Percentiles rank a stretch among this genome's conserved stretches.
phyloP scores from a whole-genome alignment of 2,113 vertebrate species.

The Galeopterus variegatus region DNA sequence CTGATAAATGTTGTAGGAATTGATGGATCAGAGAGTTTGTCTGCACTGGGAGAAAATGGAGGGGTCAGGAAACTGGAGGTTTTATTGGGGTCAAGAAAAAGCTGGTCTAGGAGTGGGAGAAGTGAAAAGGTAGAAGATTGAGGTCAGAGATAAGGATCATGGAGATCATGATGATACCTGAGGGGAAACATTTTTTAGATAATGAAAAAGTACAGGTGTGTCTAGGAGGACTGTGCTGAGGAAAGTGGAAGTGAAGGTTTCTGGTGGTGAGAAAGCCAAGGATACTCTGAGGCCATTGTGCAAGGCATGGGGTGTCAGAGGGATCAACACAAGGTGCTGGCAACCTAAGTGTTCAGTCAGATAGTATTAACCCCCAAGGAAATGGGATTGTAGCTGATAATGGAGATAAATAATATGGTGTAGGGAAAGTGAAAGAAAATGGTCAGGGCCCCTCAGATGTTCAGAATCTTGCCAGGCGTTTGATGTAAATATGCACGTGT shows the following conservation, averaged over 20 bases:
- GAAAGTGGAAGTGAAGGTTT: neutral
- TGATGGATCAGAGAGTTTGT: neutral
- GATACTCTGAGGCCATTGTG: neutral
- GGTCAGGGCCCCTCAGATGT: no score
- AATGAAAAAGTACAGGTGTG: neutral
- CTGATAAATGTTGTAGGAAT: neutral
- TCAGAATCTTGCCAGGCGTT: no score
- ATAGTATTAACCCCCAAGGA: neutral
- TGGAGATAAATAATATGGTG: neutral
- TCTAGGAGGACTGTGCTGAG: neutral
- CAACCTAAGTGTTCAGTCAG: no score
- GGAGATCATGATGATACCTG: neutral
- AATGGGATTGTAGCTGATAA: neutral
- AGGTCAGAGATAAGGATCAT: neutral
- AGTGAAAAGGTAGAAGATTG: neutral
- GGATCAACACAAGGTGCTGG: neutral
- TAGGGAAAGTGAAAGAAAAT: no score
- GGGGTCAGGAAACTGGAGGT: neutral
- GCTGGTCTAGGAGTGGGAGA: neutral
- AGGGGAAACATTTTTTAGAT: neutral
- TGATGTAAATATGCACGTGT: no score
- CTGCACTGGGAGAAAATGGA: neutral
- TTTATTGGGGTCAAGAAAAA: neutral
- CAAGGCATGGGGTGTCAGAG: neutral
- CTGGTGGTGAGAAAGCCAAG: neutral